Conservation (phyloP, 2,888 invertebrate genomes). For the Ophioninae sp. region DNA sequence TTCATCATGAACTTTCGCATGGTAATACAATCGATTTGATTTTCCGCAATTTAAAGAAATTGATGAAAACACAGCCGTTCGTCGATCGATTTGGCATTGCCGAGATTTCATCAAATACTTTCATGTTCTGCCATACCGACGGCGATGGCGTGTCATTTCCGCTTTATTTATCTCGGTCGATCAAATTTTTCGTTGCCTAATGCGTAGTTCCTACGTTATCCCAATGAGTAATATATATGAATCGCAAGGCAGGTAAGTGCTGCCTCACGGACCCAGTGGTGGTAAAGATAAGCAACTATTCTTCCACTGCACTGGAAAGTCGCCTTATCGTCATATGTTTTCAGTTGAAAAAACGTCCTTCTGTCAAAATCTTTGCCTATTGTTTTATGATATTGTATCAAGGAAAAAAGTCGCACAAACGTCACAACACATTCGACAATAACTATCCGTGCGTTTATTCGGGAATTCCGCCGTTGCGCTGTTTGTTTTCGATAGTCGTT, state of each 20-base stretch:
- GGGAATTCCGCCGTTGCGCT: neutral
- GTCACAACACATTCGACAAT: conserved; percentile 30
- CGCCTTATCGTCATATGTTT: conserved; percentile 62
- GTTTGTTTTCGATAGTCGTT: conserved; percentile 24
- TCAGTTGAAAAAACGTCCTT: conserved; percentile 50
- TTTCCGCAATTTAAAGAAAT: no score
- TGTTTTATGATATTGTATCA: conserved; percentile 23
- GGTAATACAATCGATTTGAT: no score
- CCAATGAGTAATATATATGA: neutral
- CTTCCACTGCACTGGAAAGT: conserved; percentile 25
- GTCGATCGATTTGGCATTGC: no score
- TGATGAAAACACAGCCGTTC: no score
- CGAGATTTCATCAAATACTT: no score
- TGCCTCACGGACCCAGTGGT: conserved; percentile 13
- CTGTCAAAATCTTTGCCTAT: conserved; percentile 61
- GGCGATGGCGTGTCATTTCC: no score
- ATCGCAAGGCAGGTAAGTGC: conserved; percentile 5
- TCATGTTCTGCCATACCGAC: no score
- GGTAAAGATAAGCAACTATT: conserved; percentile 8
- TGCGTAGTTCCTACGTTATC: no score
- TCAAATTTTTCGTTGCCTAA: no score
- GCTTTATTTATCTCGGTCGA: no score
- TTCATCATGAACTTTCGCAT: no score
- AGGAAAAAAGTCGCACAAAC: conserved; percentile 37
- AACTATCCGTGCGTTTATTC: conserved; percentile 8